Evolutionary conservation across 2,113 vertebrate genomes (phyloP).

Genomic region (Python bivittatus): DNA sequence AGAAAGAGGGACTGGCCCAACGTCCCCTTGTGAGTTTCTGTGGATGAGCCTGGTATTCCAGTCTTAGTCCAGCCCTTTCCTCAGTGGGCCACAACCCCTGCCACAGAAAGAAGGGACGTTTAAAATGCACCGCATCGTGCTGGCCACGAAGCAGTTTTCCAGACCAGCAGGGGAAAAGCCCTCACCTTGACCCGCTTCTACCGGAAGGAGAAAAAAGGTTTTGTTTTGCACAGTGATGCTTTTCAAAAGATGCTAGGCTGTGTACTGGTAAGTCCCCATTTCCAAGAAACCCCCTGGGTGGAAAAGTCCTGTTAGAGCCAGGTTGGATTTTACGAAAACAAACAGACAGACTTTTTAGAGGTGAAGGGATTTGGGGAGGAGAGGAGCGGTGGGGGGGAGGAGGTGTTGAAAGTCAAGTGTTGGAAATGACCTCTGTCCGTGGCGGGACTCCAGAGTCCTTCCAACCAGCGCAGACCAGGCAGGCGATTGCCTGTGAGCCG

Average conservation of each 20-base stretch:
- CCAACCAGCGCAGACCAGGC: neutral
- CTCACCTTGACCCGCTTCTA: neutral
- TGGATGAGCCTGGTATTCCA: too few species aligned
- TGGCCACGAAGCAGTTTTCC: neutral
- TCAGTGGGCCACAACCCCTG: neutral
- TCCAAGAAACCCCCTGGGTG: slow-evolving; percentile 44
- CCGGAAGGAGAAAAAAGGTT: rapidly evolving
- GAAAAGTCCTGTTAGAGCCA: slow-evolving; percentile 33
- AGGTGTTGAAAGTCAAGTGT: slow-evolving; percentile 57
- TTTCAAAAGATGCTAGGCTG: neutral
- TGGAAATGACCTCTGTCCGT: slow-evolving; percentile 61
- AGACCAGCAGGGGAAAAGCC: neutral
- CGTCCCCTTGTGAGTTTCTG: too few species aligned
- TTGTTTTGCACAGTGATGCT: neutral
- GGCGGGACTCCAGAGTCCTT: slow-evolving; percentile 17
- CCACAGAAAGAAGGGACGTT: neutral
- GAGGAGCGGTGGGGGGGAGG: neutral
- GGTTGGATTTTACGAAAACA: neutral
- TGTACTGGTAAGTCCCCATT: slow-evolving; percentile 32
- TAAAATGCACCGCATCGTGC: neutral
- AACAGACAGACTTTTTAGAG: neutral
- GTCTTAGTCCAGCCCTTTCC: neutral
- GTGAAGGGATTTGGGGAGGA: neutral
- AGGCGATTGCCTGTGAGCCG: slow-evolving; percentile 25
- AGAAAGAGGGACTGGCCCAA: neutral